phyloP scores from a whole-genome alignment of 2,797 vertebrate genomes.

The Triplophysa bombifrons region DNA sequence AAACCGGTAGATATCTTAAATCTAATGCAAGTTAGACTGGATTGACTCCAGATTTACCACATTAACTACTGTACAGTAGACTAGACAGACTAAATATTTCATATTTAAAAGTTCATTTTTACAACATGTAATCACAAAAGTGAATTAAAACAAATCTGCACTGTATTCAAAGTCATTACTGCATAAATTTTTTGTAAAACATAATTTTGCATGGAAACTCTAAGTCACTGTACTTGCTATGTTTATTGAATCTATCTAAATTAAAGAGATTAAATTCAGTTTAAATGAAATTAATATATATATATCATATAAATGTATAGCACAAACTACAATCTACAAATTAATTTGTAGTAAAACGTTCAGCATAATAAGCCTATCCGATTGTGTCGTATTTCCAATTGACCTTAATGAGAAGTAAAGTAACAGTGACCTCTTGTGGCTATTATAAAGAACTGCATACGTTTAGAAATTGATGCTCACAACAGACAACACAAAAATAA shows the following conservation, averaged over 20 bases:
- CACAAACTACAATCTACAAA: background rate
- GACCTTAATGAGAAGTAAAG: background rate
- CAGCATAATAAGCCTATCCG: background rate
- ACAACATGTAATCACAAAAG: background rate
- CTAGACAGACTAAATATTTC: too few relatives aligned
- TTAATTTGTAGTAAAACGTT: background rate
- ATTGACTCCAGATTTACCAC: background rate
- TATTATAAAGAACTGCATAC: background rate
- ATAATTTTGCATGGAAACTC: slow-evolving; percentile 13
- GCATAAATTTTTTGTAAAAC: background rate
- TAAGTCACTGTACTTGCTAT: background rate
- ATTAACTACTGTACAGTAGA: too few relatives aligned
- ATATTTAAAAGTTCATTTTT: too few relatives aligned
- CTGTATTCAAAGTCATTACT: background rate
- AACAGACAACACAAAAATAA: background rate
- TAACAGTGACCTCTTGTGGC: slow-evolving; percentile 5
- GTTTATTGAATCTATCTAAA: background rate
- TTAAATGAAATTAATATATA: too few relatives aligned
- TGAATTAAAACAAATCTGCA: background rate
- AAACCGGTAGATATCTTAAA: background rate
- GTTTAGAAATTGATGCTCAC: background rate
- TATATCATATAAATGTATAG: too few relatives aligned
- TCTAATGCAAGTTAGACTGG: background rate
- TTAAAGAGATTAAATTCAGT: too few relatives aligned
- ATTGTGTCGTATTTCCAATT: background rate